Base-by-base conservation (phyloP, 2,113 vertebrate species). In the Otocyon megalotis region DNA sequence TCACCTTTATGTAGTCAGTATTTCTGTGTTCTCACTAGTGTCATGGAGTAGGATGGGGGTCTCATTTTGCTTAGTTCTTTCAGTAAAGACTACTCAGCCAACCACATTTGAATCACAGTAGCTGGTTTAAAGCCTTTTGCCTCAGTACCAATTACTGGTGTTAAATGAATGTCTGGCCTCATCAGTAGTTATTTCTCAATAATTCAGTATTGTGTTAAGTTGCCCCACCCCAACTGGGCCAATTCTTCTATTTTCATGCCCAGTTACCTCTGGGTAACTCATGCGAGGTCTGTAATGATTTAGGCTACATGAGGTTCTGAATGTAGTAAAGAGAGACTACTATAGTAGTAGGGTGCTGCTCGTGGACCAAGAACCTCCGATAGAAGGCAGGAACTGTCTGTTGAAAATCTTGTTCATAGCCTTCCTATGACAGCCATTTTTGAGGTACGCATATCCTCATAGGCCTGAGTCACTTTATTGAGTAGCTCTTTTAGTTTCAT, bases 401-500 rank as follows among this genome's bases (percentile, higher is more conserved):
- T 76, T 76, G 43, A 82, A 91, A 26, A 17, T 84, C 35, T 67
- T 43, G 20, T 54, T 28, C 32, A 62, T 77, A 74, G 20, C 2
- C 13, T 67, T 81, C 63, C 5, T 56, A 8, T 3, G 10, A 30
- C 2, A 53, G n/a, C 20, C 2, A 0, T 80, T 65, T 91, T 16
- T 12, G 63, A 74, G 2, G 10, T 12, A 56, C 8, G 7, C 13
- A 2, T 26, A 5, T 87, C n/a, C 16, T 71, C 22, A 53, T 5
- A 74, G 35, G 8, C 43, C 30, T 37, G 53, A 79, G 9, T 67
- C 50, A 76, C 12, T 85, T 43, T 74, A 54, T 15, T 63, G 13
- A 86, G 53, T 19, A 63, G 88, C 53, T 62, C 37, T 95, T 50
- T 89, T 56, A 85, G 35, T 95, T 95, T 90, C 30, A 67, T n/a